Base-by-base conservation (phyloP, 2,113 vertebrate species). In the Heterocephalus glaber region DNA sequence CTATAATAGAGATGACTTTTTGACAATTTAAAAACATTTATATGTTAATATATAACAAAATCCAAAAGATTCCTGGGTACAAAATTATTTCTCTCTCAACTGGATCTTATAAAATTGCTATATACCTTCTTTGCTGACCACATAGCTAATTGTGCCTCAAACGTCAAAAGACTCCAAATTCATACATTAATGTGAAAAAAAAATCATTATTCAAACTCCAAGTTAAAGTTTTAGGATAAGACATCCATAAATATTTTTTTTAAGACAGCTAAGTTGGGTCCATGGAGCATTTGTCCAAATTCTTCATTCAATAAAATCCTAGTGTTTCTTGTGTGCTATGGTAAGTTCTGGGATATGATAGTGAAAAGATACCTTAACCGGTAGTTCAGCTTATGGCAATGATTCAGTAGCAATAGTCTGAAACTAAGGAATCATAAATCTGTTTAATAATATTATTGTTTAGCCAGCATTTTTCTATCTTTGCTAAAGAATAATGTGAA, bases 401-500 rank as follows among this genome's bases (percentile, higher is more conserved):
- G 66, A 92, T 76, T 49, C 47, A 82, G 61, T 20, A 94, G 76
- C 20, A 87, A 83, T 52, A 77, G 66, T 80, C 35, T 77, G 8
- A 54, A 86, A 80, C 52, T 54, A 68, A 87, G 20, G 5, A 74
- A 80, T 28, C 54, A 80, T 92, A 70, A 89, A 94, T 92, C 66
- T 35, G 81, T 17, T 54, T 83, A 93, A 90, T 85, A 58, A 47
- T 61, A 63, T 49, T 56, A 91, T 66, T 54, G 65, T 41, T 90
- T 72, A 86, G 76, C 65, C 54, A 44, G 5, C 16, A 89, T 68
- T 90, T 93, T 44, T 90, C 81, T 66, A 85, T 87, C 52, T 86
- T 89, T 81, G 38, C 82, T 88, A 66, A 97, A 92, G 60, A 96
- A 92, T 72, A 85, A 77, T 24, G 35, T 82, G 47, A 91, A 89